A percentile compares a stretch with the other conserved stretches of the same genome.
Evolutionary conservation across 2,888 invertebrate species (phyloP).

Genomic region (Cheilosia variabilis): DNA sequence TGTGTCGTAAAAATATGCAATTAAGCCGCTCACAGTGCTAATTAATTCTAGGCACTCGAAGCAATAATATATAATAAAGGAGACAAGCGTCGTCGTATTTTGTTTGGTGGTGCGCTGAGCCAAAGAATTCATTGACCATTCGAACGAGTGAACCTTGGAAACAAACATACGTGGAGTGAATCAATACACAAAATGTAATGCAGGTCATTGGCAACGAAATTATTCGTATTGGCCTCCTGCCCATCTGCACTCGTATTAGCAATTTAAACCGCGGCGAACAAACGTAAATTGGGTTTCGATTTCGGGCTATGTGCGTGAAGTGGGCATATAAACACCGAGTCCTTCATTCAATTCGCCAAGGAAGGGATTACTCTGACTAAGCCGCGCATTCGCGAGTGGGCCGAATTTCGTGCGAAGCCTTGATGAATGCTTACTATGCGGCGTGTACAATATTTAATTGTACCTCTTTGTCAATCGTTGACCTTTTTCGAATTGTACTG

Average conservation of each 20-base stretch:
- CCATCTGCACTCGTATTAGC: conserved; percentile 21
- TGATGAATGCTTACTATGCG: conserved; percentile 39
- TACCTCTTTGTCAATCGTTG: conserved; percentile 20
- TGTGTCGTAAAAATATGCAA: conserved; percentile 44
- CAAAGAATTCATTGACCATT: conserved; percentile 55
- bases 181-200: conserved; percentile 54
- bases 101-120: conserved; percentile 5
- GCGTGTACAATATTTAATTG: conserved; percentile 1
- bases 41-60: conserved; percentile 48
- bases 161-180: conserved; percentile 61
- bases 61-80: not conserved
- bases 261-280: conserved; percentile 42
- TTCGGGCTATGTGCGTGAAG: conserved; percentile 38
- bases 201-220: conserved; percentile 72
- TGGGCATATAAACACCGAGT: conserved; percentile 14
- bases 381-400: conserved; percentile 32
- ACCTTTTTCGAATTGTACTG: conserved; percentile 4
- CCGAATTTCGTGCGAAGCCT: conserved; percentile 28
- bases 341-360: conserved; percentile 41
- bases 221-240: conserved; percentile 45
- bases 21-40: conserved; percentile 26
- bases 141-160: conserved; percentile 28
- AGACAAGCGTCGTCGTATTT: not conserved
- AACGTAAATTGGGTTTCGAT: conserved; percentile 25
- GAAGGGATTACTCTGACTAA: conserved; percentile 46